Conservation (phyloP, 2,888 invertebrate genomes). For the Clitarchus hookeri region DNA sequence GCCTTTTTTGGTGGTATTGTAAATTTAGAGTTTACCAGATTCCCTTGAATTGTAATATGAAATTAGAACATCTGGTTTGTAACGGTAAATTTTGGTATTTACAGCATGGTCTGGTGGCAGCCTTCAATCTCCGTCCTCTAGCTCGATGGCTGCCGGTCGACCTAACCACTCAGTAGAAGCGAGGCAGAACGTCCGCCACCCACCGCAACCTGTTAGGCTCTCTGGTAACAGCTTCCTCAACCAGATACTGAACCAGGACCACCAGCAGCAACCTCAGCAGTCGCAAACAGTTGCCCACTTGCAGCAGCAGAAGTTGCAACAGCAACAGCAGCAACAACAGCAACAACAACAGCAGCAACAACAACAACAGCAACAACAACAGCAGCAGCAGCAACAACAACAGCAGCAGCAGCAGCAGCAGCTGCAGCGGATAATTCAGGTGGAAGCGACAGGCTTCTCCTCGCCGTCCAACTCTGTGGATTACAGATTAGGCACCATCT, state of each 20-base stretch:
- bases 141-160: neutral
- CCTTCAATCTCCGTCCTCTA: conserved; percentile 39
- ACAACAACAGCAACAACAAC: no score
- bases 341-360: conserved; percentile 42
- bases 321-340: conserved; percentile 41
- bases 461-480: conserved; percentile 21
- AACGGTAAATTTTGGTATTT: no score
- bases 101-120: conserved; percentile 45
- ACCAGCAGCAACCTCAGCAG: conserved; percentile 40
- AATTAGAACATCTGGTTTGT: no score
- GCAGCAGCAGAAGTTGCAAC: conserved; percentile 36
- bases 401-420: no score
- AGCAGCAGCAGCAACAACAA: conserved; percentile 38
- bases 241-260: conserved; percentile 31
- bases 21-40: no score
- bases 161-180: conserved; percentile 25
- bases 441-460: conserved; percentile 20
- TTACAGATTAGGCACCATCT: conserved; percentile 49
- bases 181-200: conserved; percentile 22
- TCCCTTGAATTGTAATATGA: no score
- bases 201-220: neutral
- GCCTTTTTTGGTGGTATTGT: no score
- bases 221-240: conserved; percentile 18
- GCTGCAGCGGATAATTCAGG: conserved; percentile 40
- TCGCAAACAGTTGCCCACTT: conserved; percentile 41